Evolutionary conservation across 1,140 invertebrate genomes (phyloP), one percentile per base, ranked within the genome.

Genomic region (Halictus rubicundus): DNA sequence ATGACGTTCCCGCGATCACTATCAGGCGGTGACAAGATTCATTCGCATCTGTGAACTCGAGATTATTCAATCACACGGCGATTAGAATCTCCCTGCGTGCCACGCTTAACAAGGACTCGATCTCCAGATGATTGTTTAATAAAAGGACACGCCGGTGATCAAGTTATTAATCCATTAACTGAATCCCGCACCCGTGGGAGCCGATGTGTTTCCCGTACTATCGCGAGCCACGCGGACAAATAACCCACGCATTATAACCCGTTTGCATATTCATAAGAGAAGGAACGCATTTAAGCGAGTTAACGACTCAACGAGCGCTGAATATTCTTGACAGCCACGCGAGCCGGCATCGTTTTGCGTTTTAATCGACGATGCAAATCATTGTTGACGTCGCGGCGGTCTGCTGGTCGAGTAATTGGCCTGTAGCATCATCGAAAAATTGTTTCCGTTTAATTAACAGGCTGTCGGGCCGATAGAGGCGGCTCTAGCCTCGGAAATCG

Each of bases 261-360:
- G 69, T 60, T 59, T 60, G 57, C 69, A 71, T 71, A 71, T 71
- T 71, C 69, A 71, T 39, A 57, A 60, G 69, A 32, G 23, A 61
- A 71, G 27, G 37, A 60, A 60, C 37, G 69, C 57, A 71, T 54
- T 60, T 42, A n/a, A 70, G 32, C 68, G 54, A 71, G 57, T 57
- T 71, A 60, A 71, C 69, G 27, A 25, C 69, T 71, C 57, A 60
- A 37, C 52, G 37, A n/a, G 10, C 52, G 37, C 52, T 60, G 57
- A 71, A 60, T 60, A 60, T 60, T 37, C 68, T 60, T 25, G 69
- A 71, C 52, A 69, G 66, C 46, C 49, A 14, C 68, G 49, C 7
- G 52, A 42, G 23, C 57, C 32, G 12, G 4, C 54, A n/a, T 23
- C 39, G 39, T 39, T 19, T 23, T 32, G 54, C 52, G 69, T 19